Base-by-base conservation (phyloP, 2,113 vertebrate species). In the Morone chrysops region DNA sequence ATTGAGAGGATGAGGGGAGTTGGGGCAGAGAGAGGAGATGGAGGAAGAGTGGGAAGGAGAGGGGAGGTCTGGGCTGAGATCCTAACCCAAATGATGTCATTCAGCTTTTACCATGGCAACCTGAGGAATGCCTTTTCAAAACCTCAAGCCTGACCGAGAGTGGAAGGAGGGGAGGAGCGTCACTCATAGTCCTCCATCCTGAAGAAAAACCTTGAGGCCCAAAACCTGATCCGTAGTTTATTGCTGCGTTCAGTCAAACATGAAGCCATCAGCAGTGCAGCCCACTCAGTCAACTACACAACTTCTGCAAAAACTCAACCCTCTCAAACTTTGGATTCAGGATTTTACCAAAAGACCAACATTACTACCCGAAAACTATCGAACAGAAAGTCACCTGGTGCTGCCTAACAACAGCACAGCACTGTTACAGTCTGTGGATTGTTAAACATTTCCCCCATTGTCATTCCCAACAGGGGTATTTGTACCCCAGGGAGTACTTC, bases 81-180 rank as follows among this genome's bases (percentile, higher is more conserved):
- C 83, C 81, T 75, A 76, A 89, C 85, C 89, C 82, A 73, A 81
- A 92, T 92, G 80, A 93, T 92, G 90, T 93, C 89, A 93, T 91
- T 89, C 90, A 86, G 83, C 59, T 43, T 90, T 93, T 78, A 68
- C 92, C 92, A 94, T 94, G 90, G 90, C 92, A 93, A 94, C 93
- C 87, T 91, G 90, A 89, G 87, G 91, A 94, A 93, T 93, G 93
- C 85, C 81, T 90, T 91, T 90, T 90, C 40, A 89, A 92, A 91
- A 81, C 25, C 84, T 87, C 31, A 53, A 77, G 70, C 22, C 41
- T 54, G 43, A 72, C 76, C n/a, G 6, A 81, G 67, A 65, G 78
- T 41, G 38, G 70, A 63, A 50, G 65, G 61, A 57, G 51, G 65
- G 78, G 66, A 53, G 65, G 60, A 63, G 78, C 36, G 20, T 81